Evolutionary conservation across 1,140 invertebrate genomes (phyloP).

Genomic region (Drosophila murphyi): DNA sequence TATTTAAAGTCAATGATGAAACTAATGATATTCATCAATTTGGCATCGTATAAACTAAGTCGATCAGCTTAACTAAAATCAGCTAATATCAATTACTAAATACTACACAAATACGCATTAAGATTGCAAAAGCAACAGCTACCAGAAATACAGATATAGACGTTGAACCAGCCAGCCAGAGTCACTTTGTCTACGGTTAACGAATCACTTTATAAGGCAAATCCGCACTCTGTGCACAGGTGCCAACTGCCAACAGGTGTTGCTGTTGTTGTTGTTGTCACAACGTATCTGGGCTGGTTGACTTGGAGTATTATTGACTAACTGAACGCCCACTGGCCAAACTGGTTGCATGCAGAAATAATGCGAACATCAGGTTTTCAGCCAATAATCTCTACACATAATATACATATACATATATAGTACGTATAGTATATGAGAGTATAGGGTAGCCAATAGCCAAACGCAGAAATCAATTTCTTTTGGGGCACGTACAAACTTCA

Average conservation of each 20-base stretch:
- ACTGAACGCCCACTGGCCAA: constrained; percentile 46
- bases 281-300: neutral
- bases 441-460: constrained; percentile 57
- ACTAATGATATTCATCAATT: too few species aligned
- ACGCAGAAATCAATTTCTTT: constrained; percentile 66
- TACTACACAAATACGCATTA: neutral
- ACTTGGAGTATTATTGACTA: constrained; percentile 34
- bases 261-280: constrained; percentile 17
- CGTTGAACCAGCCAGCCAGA: neutral
- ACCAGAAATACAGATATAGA: constrained; percentile 15
- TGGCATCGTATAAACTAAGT: too few species aligned
- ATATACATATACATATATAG: too few species aligned
- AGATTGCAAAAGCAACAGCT: constrained; percentile 8
- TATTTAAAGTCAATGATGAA: too few species aligned
- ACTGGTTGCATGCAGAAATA: constrained; percentile 27
- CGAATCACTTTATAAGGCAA: constrained; percentile 28
- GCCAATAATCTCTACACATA: neutral
- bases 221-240: constrained; percentile 21
- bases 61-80: too few species aligned
- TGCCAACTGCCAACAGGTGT: constrained; percentile 22
- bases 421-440: neutral
- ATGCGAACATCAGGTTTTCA: constrained; percentile 37
- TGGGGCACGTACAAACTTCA: constrained; percentile 57
- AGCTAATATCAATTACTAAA: neutral
- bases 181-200: constrained; percentile 36